phyloP scores from a whole-genome alignment of 2,797 vertebrate species.

The Chrosomus eos region DNA sequence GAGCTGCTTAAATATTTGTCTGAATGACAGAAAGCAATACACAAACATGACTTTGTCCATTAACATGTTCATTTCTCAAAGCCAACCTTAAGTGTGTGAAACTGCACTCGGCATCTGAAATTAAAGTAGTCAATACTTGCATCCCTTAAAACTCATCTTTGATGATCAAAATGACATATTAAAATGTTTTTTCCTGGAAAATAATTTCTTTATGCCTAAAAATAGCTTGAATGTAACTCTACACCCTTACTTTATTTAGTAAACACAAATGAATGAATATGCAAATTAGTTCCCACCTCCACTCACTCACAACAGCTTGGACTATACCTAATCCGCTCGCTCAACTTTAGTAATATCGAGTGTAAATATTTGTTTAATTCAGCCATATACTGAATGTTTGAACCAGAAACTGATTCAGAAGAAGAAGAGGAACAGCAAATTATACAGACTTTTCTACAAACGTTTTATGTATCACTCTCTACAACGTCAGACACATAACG shows the following conservation, averaged over 20 bases:
- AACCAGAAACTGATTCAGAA: no score
- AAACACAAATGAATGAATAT: no score
- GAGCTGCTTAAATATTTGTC: slow-evolving; percentile 5
- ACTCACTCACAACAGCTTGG: not conserved
- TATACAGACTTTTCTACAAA: not conserved
- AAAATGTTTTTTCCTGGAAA: not conserved
- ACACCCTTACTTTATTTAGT: not conserved
- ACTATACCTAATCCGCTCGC: not conserved
- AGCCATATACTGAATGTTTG: no score
- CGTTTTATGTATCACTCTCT: not conserved
- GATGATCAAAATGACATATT: not conserved
- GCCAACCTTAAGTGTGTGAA: not conserved
- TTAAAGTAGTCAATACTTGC: not conserved
- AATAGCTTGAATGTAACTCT: not conserved
- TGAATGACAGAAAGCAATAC: slow-evolving; percentile 4
- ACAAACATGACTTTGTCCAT: slow-evolving; percentile 12
- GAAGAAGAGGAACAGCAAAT: not conserved
- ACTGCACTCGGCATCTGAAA: not conserved
- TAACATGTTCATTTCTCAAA: not conserved
- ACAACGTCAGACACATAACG: not conserved
- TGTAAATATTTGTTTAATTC: no score
- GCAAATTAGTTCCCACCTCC: no score
- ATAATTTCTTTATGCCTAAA: not conserved
- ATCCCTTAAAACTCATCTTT: not conserved
- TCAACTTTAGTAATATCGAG: no score